Percentiles rank a stretch among this genome's conserved stretches.
Evolutionary conservation across 2,797 vertebrate species (phyloP).

Genomic region (Coluber constrictor): DNA sequence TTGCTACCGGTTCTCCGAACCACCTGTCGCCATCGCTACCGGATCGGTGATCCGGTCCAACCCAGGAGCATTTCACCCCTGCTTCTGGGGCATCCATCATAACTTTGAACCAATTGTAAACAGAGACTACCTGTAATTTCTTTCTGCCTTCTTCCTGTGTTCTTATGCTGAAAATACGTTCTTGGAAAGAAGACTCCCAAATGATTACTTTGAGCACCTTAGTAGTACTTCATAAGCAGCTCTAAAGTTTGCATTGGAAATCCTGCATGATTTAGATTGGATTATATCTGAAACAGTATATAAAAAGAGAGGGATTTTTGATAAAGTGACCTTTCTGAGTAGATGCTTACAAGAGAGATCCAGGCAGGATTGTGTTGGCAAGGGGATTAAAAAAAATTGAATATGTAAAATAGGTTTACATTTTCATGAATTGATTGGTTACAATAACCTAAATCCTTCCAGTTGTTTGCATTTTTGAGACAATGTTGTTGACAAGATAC

Average conservation of each 20-base stretch:
- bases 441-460: neutral
- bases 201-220: neutral
- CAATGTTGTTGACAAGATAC: neutral
- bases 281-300: neutral
- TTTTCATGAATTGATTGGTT: neutral
- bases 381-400: neutral
- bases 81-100: neutral
- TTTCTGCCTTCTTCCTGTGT: neutral
- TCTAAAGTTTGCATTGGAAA: neutral
- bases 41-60: too few relatives aligned
- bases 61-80: too few relatives aligned
- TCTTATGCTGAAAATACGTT: neutral
- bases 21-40: too few relatives aligned
- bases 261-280: neutral
- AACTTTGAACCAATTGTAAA: neutral
- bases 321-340: neutral
- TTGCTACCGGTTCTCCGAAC: too few relatives aligned
- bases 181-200: neutral
- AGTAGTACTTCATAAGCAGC: neutral
- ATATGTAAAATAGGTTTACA: neutral
- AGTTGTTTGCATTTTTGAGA: constrained; percentile 30
- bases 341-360: neutral
- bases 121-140: neutral
- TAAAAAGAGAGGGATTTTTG: neutral
- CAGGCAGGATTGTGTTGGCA: neutral